Conservation (phyloP, 1,140 invertebrate species). For the Brachionus manjavacas region DNA sequence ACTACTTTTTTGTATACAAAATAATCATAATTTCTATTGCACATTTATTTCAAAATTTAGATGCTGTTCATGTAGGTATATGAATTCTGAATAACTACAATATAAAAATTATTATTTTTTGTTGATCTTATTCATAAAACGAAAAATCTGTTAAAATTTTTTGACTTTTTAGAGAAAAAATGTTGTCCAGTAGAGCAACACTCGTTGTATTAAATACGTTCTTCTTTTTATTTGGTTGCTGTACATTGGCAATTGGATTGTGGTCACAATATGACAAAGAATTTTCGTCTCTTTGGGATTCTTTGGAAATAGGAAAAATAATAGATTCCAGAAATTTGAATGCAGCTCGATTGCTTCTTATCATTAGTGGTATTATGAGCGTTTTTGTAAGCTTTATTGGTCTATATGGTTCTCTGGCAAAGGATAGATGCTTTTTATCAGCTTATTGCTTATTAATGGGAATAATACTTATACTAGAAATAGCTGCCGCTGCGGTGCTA, state of each 20-base stretch:
- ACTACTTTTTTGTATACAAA: background rate
- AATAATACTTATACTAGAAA: constrained; percentile 27
- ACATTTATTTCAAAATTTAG: background rate
- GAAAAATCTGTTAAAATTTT: background rate
- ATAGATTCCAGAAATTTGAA: constrained; percentile 27
- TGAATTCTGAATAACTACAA: background rate
- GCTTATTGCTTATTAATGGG: constrained; percentile 28
- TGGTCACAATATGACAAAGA: constrained; percentile 42
- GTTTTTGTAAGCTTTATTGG: constrained; percentile 38
- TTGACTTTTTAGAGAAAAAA: background rate
- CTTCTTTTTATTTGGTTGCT: constrained; percentile 16
- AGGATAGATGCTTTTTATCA: constrained; percentile 12
- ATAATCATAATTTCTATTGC: background rate
- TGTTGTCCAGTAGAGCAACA: constrained; percentile 33
- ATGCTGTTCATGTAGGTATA: background rate
- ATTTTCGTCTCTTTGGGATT: constrained; percentile 18
- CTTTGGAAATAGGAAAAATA: constrained; percentile 32
- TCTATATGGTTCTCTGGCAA: constrained; percentile 4
- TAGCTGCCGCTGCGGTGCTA: constrained; percentile 1
- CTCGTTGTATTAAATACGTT: constrained; percentile 10
- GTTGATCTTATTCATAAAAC: background rate
- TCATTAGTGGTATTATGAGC: constrained; percentile 21
- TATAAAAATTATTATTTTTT: background rate
- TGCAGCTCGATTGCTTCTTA: constrained; percentile 16
- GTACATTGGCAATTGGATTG: background rate